Base-by-base conservation (phyloP, 2,113 vertebrate species). In the Planiliza haematocheilus region DNA sequence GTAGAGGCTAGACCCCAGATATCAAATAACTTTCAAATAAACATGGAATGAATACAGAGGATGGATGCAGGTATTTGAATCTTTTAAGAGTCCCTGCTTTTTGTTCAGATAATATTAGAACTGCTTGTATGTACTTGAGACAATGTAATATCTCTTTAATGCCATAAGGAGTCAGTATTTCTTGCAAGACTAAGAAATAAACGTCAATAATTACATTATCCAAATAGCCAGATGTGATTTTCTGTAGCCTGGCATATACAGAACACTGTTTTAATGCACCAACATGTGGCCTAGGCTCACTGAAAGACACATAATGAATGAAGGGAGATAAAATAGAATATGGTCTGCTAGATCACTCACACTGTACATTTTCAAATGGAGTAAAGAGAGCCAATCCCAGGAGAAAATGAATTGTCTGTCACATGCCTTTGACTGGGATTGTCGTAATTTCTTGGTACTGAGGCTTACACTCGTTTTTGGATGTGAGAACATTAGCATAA, bases 401-500 rank as follows among this genome's bases (percentile, higher is more conserved):
- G 30, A 16, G 39, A 20, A 70, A 68, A 59, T 72, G 7, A 77
- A 70, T 79, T 61, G 63, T 70, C 50, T 43, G 60, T 56, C 53
- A 56, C 45, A 51, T 68, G 73, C 24, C 46, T 61, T 56, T 65
- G 64, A 70, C 59, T 56, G 42, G 21, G 48, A 73, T 37, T 57
- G 63, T 11, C 30, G 45, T 63, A 48, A 50, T 39, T 9, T 80
- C 46, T 36, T 34, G 43, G 53, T 8, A 36, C 50, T 37, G 61
- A 55, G 65, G 46, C 51, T 60, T 76, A 17, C 65, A 45, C 21
- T 20, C 43, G 74, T 74, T 67, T 58, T 17, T 0, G 13, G 49
- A 64, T 66, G 76, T 46, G 72, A 59, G 53, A 0, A 16, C 77
- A 80, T 90, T 89, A 89, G 52, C 79, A 89, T 90, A 87, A 89